Percentiles rank a stretch among this genome's conserved stretches.
phyloP scores from a whole-genome alignment of 2,113 vertebrate species.

The Corvus hawaiiensis region DNA sequence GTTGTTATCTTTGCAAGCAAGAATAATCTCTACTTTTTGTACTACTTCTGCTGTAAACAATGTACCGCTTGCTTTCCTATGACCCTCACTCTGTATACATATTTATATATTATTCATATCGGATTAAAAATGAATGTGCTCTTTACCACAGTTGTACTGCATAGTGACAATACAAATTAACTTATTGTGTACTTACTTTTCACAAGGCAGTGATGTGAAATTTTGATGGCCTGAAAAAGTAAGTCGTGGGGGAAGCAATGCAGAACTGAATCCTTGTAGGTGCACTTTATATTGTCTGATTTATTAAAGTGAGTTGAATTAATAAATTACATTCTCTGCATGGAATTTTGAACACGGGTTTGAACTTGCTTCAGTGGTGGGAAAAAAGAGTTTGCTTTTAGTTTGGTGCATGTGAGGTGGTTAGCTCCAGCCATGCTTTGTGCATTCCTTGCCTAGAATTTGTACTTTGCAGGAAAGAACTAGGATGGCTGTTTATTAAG shows the following conservation, averaged over 20 bases:
- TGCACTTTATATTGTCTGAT: slow-evolving; percentile 23
- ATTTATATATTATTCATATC: slow-evolving; percentile 86
- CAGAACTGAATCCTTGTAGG: slow-evolving; percentile 30
- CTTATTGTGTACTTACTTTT: slow-evolving; percentile 83
- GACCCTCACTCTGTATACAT: slow-evolving; percentile 79
- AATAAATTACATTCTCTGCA: slow-evolving; percentile 5
- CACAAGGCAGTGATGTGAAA: slow-evolving; percentile 73
- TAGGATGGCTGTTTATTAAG: neutral
- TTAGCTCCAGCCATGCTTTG: neutral
- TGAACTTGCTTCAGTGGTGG: neutral
- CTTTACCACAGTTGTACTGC: slow-evolving; percentile 76
- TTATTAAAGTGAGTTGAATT: slow-evolving; percentile 47
- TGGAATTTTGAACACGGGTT: neutral
- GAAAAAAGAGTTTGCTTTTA: neutral
- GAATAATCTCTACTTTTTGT: slow-evolving; percentile 70
- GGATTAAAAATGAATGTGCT: slow-evolving; percentile 86
- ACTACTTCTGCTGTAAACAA: slow-evolving; percentile 72
- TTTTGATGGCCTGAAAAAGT: slow-evolving; percentile 73
- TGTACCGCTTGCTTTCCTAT: slow-evolving; percentile 69
- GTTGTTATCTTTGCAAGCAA: slow-evolving; percentile 65
- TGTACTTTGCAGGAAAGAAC: neutral
- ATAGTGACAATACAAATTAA: slow-evolving; percentile 84
- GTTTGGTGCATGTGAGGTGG: neutral
- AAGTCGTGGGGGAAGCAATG: slow-evolving; percentile 7
- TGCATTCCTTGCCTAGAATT: neutral